These are phyloP conservation scores for Eutolmus rufibarbis DNA, from an alignment of 2,888 invertebrate genomes.

Conservation along the genomic window DNA sequence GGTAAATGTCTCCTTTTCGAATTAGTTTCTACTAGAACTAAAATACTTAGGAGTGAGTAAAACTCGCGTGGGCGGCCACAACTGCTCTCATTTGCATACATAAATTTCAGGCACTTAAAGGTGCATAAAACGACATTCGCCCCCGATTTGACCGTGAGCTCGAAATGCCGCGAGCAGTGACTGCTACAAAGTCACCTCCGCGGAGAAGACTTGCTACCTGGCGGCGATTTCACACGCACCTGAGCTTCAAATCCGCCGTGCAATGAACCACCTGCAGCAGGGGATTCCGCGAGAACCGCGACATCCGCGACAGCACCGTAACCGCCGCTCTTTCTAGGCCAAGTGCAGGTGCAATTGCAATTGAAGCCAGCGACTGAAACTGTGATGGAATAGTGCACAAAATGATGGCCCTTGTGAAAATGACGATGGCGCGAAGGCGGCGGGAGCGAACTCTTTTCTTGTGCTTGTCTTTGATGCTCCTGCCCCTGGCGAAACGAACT, in stretches of 20 bases:
- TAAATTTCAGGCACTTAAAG: neutral
- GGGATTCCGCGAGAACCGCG: neutral
- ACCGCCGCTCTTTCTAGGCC: neutral
- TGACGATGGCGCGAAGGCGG: neutral
- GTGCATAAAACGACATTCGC: neutral
- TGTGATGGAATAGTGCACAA: neutral
- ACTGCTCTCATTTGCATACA: neutral
- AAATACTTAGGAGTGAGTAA: neutral
- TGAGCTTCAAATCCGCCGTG: neutral
- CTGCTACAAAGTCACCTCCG: neutral
- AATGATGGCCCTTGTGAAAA: neutral
- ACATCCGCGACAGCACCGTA: neutral
- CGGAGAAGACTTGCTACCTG: neutral
- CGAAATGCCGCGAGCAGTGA: neutral
- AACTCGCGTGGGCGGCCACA: neutral
- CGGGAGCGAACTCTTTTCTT: neutral
- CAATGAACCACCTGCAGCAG: neutral
- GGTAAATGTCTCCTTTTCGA: neutral
- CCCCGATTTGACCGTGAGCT: neutral
- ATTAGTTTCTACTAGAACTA: neutral
- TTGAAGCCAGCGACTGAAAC: neutral
- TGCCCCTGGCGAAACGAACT: neutral
- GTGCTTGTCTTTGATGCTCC: neutral
- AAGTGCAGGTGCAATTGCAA: neutral
- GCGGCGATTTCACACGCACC: neutral